Conservation (phyloP, 2,888 invertebrate genomes). For the Oxycera nigricornis region DNA sequence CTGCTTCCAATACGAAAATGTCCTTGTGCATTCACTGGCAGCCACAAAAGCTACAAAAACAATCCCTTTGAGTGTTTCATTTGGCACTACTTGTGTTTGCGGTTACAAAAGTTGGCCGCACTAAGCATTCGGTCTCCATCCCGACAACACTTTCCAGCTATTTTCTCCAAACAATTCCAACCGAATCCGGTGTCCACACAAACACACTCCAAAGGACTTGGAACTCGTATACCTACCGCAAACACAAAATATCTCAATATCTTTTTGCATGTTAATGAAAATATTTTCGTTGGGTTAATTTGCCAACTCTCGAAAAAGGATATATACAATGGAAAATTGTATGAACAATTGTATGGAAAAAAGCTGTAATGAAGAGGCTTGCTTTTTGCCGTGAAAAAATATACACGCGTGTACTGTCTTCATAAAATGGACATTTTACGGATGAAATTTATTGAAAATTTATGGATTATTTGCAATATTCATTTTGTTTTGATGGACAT, state of each 20-base stretch:
- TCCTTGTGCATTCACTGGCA: slow-evolving; percentile 46
- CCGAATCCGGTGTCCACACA: slow-evolving; percentile 23
- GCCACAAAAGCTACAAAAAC: slow-evolving; percentile 50
- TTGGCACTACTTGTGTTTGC: slow-evolving; percentile 48
- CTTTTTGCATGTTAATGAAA: slow-evolving; percentile 38
- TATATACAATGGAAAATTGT: too few relatives aligned
- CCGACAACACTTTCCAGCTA: slow-evolving; percentile 29
- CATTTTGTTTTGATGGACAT: too few relatives aligned
- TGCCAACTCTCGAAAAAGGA: neutral
- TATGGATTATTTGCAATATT: too few relatives aligned
- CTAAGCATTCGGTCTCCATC: slow-evolving; percentile 21
- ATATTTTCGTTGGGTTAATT: slow-evolving; percentile 38
- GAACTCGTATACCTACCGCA: neutral
- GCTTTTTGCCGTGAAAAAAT: too few relatives aligned
- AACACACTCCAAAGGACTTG: neutral
- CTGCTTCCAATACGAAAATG: slow-evolving; percentile 8
- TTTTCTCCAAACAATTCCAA: slow-evolving; percentile 15
- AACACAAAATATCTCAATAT: slow-evolving; percentile 36
- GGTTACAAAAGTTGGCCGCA: slow-evolving; percentile 36
- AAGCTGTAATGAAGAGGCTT: too few relatives aligned
- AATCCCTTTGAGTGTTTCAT: slow-evolving; percentile 51
- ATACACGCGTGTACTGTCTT: too few relatives aligned
- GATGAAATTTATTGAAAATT: too few relatives aligned
- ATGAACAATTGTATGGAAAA: too few relatives aligned
- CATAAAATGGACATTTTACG: too few relatives aligned